Base-by-base conservation (phyloP, 2,888 invertebrate species). In the Yponomeuta plumbellus region DNA sequence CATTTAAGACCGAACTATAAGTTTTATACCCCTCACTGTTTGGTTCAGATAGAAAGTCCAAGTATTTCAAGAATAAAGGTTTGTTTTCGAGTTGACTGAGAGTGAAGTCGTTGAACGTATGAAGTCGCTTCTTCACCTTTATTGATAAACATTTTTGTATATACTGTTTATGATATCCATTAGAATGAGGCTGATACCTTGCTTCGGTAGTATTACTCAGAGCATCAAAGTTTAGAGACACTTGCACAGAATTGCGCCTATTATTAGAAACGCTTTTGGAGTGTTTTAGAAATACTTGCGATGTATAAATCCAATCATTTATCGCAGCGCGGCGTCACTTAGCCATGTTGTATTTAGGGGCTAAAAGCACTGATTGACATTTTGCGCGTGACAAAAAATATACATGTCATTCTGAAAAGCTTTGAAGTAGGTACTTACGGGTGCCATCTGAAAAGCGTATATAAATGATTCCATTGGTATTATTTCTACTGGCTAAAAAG, bases 151-250 rank as follows among this genome's bases (percentile, higher is more conserved):
- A 21, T 52, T 17, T 13, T 52, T 52, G 44, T 52, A 52, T 52
- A 52, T 52, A 59, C 4, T 59, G 34, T 34, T 8, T 52, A 52
- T 52, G 44, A 44, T 44, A 44, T 52, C 5, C 44, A 52, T 52
- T 13, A 52, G 44, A 17, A 52, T 52, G 44, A 59, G 23, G 26
- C 13, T 17, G 34, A 26, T n/a, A 61, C 11, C 13, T 23, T 61
- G 61, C 63, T 57, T 65, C 26, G 11, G 13, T 64, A 52, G 22
- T 34, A 34, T 39, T n/a, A 57, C 20, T 57, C n/a, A 17, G 4
- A 65, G 17, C 44, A 65, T 57, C 65, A 65, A 65, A 56, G 26
- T 73, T 67, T 75, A 74, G 73, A 74, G 73, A 73, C 71, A 73
- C 66, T 67, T 68, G 68, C 66, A 68, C 61, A 11, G 39, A 44